A percentile compares a stretch with the other conserved stretches of the same genome.
Evolutionary conservation across 2,797 vertebrate genomes (phyloP).

Genomic region (Gobionotothen gibberifrons): DNA sequence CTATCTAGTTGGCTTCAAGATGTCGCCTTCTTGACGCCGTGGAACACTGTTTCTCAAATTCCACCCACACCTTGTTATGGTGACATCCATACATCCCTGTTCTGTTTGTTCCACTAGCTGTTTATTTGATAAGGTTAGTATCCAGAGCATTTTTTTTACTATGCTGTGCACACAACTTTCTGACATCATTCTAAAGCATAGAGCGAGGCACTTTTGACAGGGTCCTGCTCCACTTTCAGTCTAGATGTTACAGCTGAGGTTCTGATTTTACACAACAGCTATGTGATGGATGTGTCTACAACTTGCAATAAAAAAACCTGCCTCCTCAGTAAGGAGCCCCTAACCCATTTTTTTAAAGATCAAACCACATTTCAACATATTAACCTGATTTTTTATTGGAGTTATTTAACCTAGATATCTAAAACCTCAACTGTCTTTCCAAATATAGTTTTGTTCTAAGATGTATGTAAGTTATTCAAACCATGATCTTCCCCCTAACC

Average conservation of each 20-base stretch:
- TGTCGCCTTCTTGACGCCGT: slow-evolving; percentile 44
- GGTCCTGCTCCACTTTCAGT: slow-evolving; percentile 42
- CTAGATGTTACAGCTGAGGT: slow-evolving; percentile 26
- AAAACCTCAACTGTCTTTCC: neutral
- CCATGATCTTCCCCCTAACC: neutral
- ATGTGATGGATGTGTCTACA: slow-evolving; percentile 43
- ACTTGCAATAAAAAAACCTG: slow-evolving; percentile 46
- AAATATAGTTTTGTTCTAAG: neutral
- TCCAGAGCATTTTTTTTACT: slow-evolving; percentile 31
- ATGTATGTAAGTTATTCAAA: neutral
- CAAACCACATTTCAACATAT: neutral
- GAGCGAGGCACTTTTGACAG: slow-evolving; percentile 34
- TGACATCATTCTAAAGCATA: slow-evolving; percentile 28
- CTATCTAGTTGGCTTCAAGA: slow-evolving; percentile 38
- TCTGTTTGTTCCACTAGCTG: slow-evolving; percentile 50
- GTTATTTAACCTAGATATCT: neutral
- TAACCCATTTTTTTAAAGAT: slow-evolving; percentile 15
- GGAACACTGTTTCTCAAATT: slow-evolving; percentile 40
- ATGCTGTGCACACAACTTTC: slow-evolving; percentile 40
- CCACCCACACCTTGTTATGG: slow-evolving; percentile 47
- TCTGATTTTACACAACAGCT: slow-evolving; percentile 39
- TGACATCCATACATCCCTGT: slow-evolving; percentile 42
- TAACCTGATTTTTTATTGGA: neutral
- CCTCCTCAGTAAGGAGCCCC: slow-evolving; percentile 24
- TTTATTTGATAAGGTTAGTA: slow-evolving; percentile 66